Conservation (phyloP, 2,888 invertebrate genomes). For the Dicyrtoma fusca region DNA sequence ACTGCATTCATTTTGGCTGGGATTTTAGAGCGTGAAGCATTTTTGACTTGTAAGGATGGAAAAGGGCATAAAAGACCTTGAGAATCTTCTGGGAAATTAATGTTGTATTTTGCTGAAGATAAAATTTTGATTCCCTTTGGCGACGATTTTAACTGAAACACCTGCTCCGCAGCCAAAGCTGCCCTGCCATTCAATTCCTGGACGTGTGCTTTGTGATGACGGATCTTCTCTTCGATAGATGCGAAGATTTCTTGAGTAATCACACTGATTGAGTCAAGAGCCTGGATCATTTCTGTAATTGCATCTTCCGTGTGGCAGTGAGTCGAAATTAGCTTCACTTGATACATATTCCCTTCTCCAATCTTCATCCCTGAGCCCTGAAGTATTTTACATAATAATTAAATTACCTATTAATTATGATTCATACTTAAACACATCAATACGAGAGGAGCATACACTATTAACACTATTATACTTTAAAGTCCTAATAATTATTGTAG, state of each 20-base stretch:
- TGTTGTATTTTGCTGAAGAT: slow-evolving; percentile 54
- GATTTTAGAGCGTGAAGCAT: no score
- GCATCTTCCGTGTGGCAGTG: slow-evolving; percentile 53
- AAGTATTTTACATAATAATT: no score
- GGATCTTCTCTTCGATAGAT: slow-evolving; percentile 44
- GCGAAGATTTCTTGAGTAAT: slow-evolving; percentile 53
- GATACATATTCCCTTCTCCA: slow-evolving; percentile 47
- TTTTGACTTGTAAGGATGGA: slow-evolving; percentile 23
- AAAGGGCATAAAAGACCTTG: slow-evolving; percentile 22
- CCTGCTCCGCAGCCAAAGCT: slow-evolving; percentile 42
- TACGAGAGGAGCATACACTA: no score
- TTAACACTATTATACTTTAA: no score
- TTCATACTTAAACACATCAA: no score
- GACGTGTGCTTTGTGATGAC: slow-evolving; percentile 43
- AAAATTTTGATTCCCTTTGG: slow-evolving; percentile 51
- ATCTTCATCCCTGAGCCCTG: slow-evolving; percentile 44
- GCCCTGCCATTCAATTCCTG: slow-evolving; percentile 37
- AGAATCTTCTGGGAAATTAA: slow-evolving; percentile 25
- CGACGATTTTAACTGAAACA: slow-evolving; percentile 44
- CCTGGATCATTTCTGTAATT: slow-evolving; percentile 51
- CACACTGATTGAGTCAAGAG: slow-evolving; percentile 49
- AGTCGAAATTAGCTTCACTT: slow-evolving; percentile 50
- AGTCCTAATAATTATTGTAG: no score
- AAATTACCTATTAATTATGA: no score
- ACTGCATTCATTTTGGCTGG: no score